Percentiles rank a stretch among this genome's conserved stretches.
Evolutionary conservation across 2,113 vertebrate genomes (phyloP).

Genomic region (Gavialis gangeticus): DNA sequence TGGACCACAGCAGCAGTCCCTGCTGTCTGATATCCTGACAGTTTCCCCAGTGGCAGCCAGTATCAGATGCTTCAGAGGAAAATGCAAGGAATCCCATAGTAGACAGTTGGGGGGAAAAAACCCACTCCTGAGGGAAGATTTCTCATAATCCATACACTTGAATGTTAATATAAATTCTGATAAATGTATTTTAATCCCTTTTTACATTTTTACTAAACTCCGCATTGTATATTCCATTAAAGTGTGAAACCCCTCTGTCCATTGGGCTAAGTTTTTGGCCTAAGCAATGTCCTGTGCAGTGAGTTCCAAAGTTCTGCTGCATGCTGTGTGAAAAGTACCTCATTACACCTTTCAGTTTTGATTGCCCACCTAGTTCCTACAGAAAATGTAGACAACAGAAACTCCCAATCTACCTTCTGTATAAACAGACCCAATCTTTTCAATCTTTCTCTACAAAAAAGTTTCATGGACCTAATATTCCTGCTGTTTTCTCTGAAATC

Average conservation of each 20-base stretch:
- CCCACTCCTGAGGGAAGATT: not conserved
- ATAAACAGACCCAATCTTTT: conserved; percentile 13
- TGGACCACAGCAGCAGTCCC: not conserved
- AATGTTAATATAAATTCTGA: not conserved
- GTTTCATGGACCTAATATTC: not conserved
- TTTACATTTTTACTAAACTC: not conserved
- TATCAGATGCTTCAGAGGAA: not conserved
- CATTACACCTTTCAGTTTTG: too few relatives aligned
- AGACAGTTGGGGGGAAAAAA: not conserved
- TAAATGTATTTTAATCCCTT: not conserved
- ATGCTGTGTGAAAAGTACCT: not conserved
- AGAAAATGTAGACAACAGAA: not conserved
- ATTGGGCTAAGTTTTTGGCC: not conserved
- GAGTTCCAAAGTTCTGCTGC: not conserved
- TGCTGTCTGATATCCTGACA: not conserved
- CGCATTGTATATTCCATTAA: not conserved
- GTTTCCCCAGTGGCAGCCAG: not conserved
- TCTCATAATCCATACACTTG: not conserved
- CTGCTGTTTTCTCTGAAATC: too few relatives aligned
- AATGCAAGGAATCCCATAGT: not conserved
- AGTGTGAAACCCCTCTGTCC: not conserved
- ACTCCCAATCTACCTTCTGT: not conserved
- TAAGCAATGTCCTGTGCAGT: not conserved
- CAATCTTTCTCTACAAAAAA: conserved; percentile 6
- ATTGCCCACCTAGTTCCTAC: too few relatives aligned